Evolutionary conservation across 1,140 invertebrate genomes (phyloP), one percentile per base, ranked within the genome.

Genomic region (Camponotus vicinus): DNA sequence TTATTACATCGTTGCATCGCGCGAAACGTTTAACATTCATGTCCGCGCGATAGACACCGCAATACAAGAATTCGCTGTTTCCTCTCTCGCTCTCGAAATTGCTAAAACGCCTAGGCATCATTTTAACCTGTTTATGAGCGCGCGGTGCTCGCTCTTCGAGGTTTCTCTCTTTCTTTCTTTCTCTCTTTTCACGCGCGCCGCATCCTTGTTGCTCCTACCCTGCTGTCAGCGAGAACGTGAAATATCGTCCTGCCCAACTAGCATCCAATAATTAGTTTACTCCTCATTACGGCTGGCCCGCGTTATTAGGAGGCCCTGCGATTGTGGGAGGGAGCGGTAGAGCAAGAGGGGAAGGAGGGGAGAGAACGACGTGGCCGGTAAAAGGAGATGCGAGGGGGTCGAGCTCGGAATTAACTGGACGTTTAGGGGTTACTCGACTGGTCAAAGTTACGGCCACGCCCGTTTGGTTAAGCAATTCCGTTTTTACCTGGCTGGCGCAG

Each of bases 221-320:
- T 89, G 91, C 94, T 94, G 93, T 94, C 93, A 94, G 92, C 93
- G 92, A 89, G 92, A 89, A 91, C 89, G 92, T 94, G 94, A 94
- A 94, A 94, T 94, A 94, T 94, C 93, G 94, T 93, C 88, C 89
- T 92, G 91, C 91, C 93, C 91, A 92, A 93, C 93, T 93, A 92
- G 93, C 88, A 93, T 94, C 93, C 93, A 93, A 94, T 94, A 94
- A 94, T 94, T 94, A 94, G 93, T 94, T 94, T 94, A 94, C 93
- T 94, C 92, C 93, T 94, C 93, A 94, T 94, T 94, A 94, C 91
- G 88, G 92, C 89, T 93, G 92, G 92, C 88, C 91, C 91, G 91
- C 92, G 91, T 94, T 94, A 94, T 93, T 92, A 93, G 92, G 90
- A 85, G 78, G 82, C 76, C 71, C 73, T 86, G 84, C 61, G 78